These are phyloP conservation scores for Bruchidius siliquastri DNA, from an alignment of 2,888 invertebrate species.

Conservation along the genomic window DNA sequence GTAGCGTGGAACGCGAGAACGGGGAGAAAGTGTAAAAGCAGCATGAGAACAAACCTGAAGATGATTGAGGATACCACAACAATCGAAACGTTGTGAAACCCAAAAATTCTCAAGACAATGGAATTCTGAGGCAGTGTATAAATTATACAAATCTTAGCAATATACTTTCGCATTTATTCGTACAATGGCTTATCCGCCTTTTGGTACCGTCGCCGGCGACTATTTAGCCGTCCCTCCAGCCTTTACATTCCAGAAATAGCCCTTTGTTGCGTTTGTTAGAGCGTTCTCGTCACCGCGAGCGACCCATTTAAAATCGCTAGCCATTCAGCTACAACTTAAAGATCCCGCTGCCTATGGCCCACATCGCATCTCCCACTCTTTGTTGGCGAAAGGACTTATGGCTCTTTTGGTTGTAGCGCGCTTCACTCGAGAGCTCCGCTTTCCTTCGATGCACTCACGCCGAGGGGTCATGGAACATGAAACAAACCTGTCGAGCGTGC, in stretches of 20 bases:
- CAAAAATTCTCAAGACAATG: not conserved
- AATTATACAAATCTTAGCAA: not conserved
- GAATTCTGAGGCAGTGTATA: not conserved
- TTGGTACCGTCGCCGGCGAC: not conserved
- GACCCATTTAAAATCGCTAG: not conserved
- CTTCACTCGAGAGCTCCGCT: not conserved
- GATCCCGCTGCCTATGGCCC: not conserved
- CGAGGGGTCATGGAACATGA: not conserved
- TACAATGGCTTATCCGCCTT: not conserved
- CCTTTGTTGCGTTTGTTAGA: not conserved
- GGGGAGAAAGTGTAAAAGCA: too few relatives aligned
- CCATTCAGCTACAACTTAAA: not conserved
- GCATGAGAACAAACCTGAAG: too few relatives aligned
- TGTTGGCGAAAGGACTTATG: not conserved
- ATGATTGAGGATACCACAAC: too few relatives aligned
- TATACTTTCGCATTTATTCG: not conserved
- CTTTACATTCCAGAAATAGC: not conserved
- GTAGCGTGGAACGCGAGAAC: too few relatives aligned
- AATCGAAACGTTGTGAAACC: too few relatives aligned
- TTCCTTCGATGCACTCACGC: not conserved
- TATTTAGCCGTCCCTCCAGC: not conserved
- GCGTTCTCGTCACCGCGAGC: not conserved
- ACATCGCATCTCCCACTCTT: not conserved
- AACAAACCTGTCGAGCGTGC: not conserved
- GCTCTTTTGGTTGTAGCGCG: not conserved